phyloP scores from a whole-genome alignment of 2,113 vertebrate genomes.

The Oryzias celebensis region DNA sequence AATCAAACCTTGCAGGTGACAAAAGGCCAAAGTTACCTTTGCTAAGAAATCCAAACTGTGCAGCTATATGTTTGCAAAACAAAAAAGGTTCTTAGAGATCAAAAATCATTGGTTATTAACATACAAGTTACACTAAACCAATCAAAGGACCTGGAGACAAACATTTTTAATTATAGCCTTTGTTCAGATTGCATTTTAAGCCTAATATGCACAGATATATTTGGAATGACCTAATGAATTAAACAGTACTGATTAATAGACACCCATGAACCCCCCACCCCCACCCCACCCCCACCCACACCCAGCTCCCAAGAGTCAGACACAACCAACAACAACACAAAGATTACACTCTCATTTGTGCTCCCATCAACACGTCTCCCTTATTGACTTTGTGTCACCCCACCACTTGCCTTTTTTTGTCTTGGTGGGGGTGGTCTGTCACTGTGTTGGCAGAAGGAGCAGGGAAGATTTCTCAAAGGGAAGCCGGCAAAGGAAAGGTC shows the following conservation, averaged over 20 bases:
- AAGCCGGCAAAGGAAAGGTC: slow-evolving; percentile 65
- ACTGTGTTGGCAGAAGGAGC: slow-evolving; percentile 52
- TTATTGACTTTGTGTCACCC: slow-evolving; percentile 74
- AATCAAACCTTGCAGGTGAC: too few relatives aligned
- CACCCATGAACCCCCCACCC: not conserved
- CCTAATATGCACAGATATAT: slow-evolving; percentile 19
- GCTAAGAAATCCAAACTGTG: too few relatives aligned
- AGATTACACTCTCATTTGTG: slow-evolving; percentile 53
- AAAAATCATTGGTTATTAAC: too few relatives aligned
- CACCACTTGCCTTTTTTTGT: slow-evolving; percentile 70
- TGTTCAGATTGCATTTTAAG: slow-evolving; percentile 1
- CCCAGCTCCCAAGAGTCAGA: slow-evolving; percentile 9
- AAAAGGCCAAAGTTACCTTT: too few relatives aligned
- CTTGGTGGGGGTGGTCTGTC: slow-evolving; percentile 68
- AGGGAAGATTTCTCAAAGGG: slow-evolving; percentile 69
- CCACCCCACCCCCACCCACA: too few relatives aligned
- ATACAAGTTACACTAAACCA: too few relatives aligned
- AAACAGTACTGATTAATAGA: slow-evolving; percentile 36
- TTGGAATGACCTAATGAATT: slow-evolving; percentile 4
- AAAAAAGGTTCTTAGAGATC: too few relatives aligned
- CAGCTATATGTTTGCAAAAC: too few relatives aligned
- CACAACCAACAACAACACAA: slow-evolving; percentile 41
- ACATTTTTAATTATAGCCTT: too few relatives aligned
- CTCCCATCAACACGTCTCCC: slow-evolving; percentile 46
- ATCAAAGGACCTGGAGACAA: too few relatives aligned